Base-by-base conservation (phyloP, 2,113 vertebrate genomes). In the Nycticebus coucang region DNA sequence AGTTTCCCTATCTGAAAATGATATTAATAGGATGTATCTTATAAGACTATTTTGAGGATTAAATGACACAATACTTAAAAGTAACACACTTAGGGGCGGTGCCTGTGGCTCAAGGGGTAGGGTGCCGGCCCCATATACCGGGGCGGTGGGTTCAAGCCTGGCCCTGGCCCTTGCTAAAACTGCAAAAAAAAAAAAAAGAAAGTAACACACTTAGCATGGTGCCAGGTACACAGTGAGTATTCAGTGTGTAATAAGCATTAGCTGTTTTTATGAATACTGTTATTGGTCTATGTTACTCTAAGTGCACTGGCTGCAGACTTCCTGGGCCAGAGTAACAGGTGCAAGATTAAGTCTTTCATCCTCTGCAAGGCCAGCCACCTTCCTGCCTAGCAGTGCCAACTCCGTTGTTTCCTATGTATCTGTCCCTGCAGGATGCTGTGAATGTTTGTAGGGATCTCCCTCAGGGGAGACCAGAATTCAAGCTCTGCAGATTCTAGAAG, bases 1-100 rank as follows among this genome's bases (percentile, higher is more conserved):
- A 50, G 45, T 87, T 91, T 87, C 66, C 68, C 84, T 53, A 22
- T 28, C 35, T 74, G 69, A 81, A 92, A 92, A 82, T 78, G 68
- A 57, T 69, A 71, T 64, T 77, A 89, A 53, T 4, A 57, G 50
- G 64, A 15, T 53, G 68, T 37, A 69, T 57, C 57, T 91, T 57
- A 30, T 15, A 71, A 69, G 9, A 64, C 55, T 30, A 64, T 18
- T 68, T 0, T 87, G 64, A 78, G 13, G 18, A 55, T 68, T 50
- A 81, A 92, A 78, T 62, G 17, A 92, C 22, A 81, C 60, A 33
- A 13, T 9, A 18, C 62, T 50, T 50, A 50, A 50, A 53, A 74
- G 30, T 68, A 72, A 75, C 45, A 53, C 41, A 41, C 41, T 41
- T 3, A 41, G 41, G 41, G 41, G 41, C 41, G 41, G 41, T 5